These are phyloP conservation scores for Porites evermanni DNA, from an alignment of 92 coral and sea anemone species.

Conservation along the genomic window DNA sequence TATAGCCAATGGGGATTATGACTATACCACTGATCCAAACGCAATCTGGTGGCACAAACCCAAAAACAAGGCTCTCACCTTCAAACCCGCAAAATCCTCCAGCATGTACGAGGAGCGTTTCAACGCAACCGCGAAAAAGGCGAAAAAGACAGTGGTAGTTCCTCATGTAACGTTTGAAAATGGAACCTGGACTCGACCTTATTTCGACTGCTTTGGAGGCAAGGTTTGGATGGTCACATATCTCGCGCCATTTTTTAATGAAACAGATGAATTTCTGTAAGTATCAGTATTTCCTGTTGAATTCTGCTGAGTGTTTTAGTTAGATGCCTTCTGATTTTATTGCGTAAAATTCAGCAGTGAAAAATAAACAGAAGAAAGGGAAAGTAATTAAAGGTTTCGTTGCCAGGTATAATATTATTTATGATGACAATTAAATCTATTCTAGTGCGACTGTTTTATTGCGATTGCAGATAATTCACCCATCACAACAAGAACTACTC, in stretches of 20 bases:
- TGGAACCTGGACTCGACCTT: conserved; percentile 90
- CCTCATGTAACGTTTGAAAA: conserved; percentile 61
- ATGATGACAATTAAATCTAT: too few species aligned
- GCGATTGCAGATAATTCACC: too few species aligned
- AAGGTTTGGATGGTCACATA: conserved; percentile 91
- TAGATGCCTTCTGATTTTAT: too few species aligned
- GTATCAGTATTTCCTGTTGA: conserved; percentile 30
- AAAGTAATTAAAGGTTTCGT: too few species aligned
- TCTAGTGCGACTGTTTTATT: too few species aligned
- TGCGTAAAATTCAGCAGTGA: too few species aligned
- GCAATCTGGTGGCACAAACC: conserved; percentile 80
- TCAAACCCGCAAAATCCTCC: conserved; percentile 27
- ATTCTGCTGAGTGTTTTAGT: too few species aligned
- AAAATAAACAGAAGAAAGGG: too few species aligned
- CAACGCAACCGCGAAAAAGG: conserved; percentile 40
- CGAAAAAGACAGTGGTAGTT: conserved; percentile 28
- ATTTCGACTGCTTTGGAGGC: conserved; percentile 92
- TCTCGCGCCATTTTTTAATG: conserved; percentile 83
- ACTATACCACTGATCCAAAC: conserved; percentile 60
- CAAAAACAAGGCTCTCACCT: conserved; percentile 38
- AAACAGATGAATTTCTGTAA: conserved; percentile 77
- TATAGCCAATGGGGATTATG: conserved; percentile 60
- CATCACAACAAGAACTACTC: too few species aligned
- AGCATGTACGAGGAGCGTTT: conserved; percentile 56
- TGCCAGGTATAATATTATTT: too few species aligned